Evolutionary conservation across 2,113 vertebrate species (phyloP), one percentile per base, ranked within the genome.

Genomic region (Acanthochromis polyacanthus): DNA sequence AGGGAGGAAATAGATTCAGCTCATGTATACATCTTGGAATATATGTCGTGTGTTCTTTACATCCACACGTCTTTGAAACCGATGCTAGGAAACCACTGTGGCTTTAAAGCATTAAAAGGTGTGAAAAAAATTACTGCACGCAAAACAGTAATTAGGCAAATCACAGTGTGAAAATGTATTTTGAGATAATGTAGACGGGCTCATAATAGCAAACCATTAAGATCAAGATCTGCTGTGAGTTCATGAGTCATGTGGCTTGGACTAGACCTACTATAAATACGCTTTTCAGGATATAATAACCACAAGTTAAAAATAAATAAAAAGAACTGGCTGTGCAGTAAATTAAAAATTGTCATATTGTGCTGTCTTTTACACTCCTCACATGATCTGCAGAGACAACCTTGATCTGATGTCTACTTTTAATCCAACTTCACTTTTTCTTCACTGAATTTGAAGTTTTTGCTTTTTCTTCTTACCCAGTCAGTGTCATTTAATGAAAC

Each of bases 351-450:
- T 30, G 15, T 50, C 5, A 58, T 76, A 28, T 7, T 62, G 16
- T 36, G 23, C 23, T 69, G 58, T 30, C 19, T 5, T 51, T 16
- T 57, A 82, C 22, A 46, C 25, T 10, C 40, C 65, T 50, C 22
- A 48, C 43, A 38, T 59, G 53, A 36, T 55, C 64, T 64, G 61
- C 81, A 72, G 14, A 81, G 59, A 75, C 14, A 63, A 71, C 36
- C 86, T 84, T 84, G 71, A 88, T 85, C 63, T 85, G 46, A 82
- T 67, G 62, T 77, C 72, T 30, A 8, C 66, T 60, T 57, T 65
- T 83, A 70, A 83, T 82, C 61, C 90, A 88, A 40, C 65, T 91
- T 92, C 88, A 90, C 84, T 84, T 93, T 91, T 92, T 60, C 80
- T 76, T 90, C 72, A 46, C 76, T 87, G 74, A 88, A 89, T 94